These are phyloP conservation scores for Orbicella faveolata DNA, from an alignment of 64 coral and sea anemone genomes.

Conservation along the genomic window DNA sequence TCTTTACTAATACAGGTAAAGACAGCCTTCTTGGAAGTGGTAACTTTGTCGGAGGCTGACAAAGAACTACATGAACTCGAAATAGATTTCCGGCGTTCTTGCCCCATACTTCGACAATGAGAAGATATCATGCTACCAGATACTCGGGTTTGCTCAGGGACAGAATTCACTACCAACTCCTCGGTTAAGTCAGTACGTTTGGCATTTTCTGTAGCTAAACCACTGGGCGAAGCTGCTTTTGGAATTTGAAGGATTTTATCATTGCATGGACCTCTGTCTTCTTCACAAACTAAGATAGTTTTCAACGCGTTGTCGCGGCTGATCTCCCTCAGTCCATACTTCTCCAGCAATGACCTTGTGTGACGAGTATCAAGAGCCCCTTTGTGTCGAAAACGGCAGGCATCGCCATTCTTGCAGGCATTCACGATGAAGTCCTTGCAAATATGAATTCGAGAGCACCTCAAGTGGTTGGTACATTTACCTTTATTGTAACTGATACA, in stretches of 20 bases:
- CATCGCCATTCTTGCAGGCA: background rate
- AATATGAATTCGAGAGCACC: conserved; percentile 32
- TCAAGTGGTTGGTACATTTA: background rate
- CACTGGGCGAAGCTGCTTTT: background rate
- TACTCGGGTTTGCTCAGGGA: too few relatives aligned
- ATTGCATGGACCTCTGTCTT: background rate
- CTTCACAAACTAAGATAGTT: background rate
- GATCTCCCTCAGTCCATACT: background rate
- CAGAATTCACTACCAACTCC: too few relatives aligned
- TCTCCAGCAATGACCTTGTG: background rate
- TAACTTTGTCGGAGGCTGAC: background rate
- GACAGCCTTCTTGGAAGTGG: conserved; percentile 42
- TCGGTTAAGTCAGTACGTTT: too few relatives aligned
- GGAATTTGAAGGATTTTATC: background rate
- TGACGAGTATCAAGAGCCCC: background rate
- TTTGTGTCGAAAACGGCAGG: conserved; percentile 8
- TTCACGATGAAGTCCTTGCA: conserved; percentile 24
- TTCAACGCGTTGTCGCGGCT: background rate
- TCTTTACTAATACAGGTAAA: conserved; percentile 38
- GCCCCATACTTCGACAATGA: background rate
- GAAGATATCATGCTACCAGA: background rate
- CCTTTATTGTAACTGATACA: conserved; percentile 56
- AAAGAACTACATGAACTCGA: background rate
- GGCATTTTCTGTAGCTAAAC: background rate
- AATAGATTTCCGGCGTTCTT: background rate